Base-by-base conservation (phyloP, 92 coral and sea anemone species). In the Zoanthus sociatus region DNA sequence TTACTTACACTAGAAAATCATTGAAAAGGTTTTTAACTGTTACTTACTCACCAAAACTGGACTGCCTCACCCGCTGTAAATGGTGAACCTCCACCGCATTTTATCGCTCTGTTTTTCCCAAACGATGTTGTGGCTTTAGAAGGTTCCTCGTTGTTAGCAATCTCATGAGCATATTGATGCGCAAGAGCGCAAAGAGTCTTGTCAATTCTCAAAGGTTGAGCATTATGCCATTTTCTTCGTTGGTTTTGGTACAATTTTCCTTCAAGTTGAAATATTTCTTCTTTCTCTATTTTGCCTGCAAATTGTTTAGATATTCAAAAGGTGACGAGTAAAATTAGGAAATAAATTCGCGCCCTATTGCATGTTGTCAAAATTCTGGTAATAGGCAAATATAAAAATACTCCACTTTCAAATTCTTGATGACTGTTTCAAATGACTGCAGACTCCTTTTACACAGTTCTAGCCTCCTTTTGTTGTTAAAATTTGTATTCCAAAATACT, bases 81-180 rank as follows among this genome's bases (percentile, higher is more conserved):
- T 58, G 21, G 66, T 58, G 66, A 58, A 58, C 66, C 66, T 58
- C 66, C 66, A 58, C 66, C 66, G 66, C 66, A 58, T 58, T 58
- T 58, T 11, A 58, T 58, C n/a, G 66, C 66, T 58, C 16, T 14
- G 66, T 58, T 58, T 58, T 58, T 58, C 66, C 66, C 66, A 58
- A 58, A 6, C 66, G 66, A 58, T 58, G 66, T 11, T 14, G 66
- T 58, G 0, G 66, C 66, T 1, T 0, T 58, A 0, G 66, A 58
- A 14, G 66, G 66, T 14, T 58, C 66, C 66, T 11, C 66, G 16
- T 58, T 58, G 66, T 11, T 58, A 58, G 66, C 66, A 58, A 58
- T 58, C 66, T 2, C n/a, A 1, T 58, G 66, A 58, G 66, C 66
- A 14, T 58, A 58, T 58, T 6, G 16, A 58, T 58, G 16, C 2